These are phyloP conservation scores for Eubucco bourcierii DNA, from an alignment of 2,113 vertebrate species.

Conservation along the genomic window DNA sequence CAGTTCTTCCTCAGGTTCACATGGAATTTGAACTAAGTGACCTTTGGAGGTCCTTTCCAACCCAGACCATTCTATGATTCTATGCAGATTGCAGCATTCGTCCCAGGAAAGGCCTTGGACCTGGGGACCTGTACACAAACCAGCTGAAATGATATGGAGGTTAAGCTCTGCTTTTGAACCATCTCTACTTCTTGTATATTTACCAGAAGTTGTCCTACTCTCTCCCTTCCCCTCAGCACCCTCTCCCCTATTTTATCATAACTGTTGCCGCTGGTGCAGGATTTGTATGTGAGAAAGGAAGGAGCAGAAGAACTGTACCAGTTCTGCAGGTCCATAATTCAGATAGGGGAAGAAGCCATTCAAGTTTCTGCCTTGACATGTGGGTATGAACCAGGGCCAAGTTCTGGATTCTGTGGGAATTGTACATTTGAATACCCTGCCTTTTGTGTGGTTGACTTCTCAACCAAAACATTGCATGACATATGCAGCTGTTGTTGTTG, in stretches of 20 bases:
- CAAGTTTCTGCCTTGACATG: slow-evolving; percentile 48
- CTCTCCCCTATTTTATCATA: not conserved
- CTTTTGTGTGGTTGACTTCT: slow-evolving; percentile 61
- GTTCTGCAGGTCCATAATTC: slow-evolving; percentile 23
- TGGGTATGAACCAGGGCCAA: slow-evolving; percentile 53
- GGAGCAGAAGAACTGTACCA: not conserved
- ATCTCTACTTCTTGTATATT: not conserved
- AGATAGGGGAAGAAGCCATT: not conserved
- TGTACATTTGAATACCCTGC: slow-evolving; percentile 54
- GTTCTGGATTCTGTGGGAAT: slow-evolving; percentile 67
- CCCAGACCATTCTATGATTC: too few species aligned
- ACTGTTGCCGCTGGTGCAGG: not conserved
- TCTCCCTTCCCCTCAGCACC: not conserved
- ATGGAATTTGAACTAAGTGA: too few species aligned
- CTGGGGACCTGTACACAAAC: not conserved
- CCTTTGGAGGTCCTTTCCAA: too few species aligned
- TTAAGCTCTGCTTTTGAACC: not conserved
- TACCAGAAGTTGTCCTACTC: not conserved
- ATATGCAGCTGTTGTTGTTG: not conserved
- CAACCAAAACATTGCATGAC: slow-evolving; percentile 59
- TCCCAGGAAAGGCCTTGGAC: not conserved
- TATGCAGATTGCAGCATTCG: rapidly evolving
- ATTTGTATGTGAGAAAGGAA: not conserved
- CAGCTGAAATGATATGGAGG: not conserved
- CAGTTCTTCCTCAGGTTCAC: too few species aligned